Evolutionary conservation across 2,888 invertebrate species (phyloP), one percentile per base, ranked within the genome.

Genomic region (Rhyacophila evoluta): DNA sequence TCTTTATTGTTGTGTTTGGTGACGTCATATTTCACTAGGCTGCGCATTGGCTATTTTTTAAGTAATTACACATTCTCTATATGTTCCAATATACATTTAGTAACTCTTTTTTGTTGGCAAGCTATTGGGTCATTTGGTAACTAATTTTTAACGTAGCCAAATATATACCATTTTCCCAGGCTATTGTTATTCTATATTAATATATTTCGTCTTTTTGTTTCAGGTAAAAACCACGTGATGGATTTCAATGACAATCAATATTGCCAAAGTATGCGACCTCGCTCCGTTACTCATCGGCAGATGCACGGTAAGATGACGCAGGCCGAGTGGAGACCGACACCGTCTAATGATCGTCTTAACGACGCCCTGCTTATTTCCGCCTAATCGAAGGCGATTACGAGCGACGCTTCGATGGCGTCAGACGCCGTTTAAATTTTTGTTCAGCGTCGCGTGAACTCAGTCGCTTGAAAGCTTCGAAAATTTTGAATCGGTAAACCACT

Each of bases 291-390:
- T 19, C 55, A 19, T 25, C 19, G 2, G 25, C 5, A 8, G 69
- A 33, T 27, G 69, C 12, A 28, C 12, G 69, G 69, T 29, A 69
- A 69, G 69, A 41, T 29, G 69, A 69, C 29, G 27, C 19, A 12
- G 29, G 39, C 41, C 15, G 55, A 33, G 41, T 11, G 28, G 41
- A 41, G 33, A 74, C 41, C 55, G 73, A 29, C 41, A 28, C 41
- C 37, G 15, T 41, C 33, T 74, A 55, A 55, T 55, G 55, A 55
- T 55, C 25, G 55, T 19, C 10, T 55, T 55, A 55, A 55, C 55
- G 55, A 55, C 55, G 55, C 55, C 55, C 55, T 55, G 55, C 25
- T 55, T 55, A 55, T 55, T 55, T 55, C 55, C 55, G 25, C 55
- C 25, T 55, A 55, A 55, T 55, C 55, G 25, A 55, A 55, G 55